These are phyloP conservation scores for Callochromis pleurospilus DNA, from an alignment of 2,113 vertebrate species.

Conservation along the genomic window DNA sequence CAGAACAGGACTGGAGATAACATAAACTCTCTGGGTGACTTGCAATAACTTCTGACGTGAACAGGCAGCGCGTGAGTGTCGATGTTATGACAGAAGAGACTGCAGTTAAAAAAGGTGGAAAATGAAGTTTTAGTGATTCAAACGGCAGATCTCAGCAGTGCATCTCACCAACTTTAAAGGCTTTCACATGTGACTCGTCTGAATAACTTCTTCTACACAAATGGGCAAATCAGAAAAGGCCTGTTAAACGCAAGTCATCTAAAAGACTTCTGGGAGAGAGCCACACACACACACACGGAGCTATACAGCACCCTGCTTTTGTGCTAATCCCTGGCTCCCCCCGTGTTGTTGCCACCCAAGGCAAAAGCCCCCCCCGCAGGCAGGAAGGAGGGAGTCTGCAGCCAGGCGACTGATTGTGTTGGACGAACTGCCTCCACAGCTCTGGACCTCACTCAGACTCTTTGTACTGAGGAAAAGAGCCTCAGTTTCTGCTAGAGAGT, in stretches of 20 bases:
- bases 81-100: not conserved
- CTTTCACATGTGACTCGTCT: not conserved
- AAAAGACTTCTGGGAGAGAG: not conserved
- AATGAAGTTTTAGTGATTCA: not conserved
- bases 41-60: not conserved
- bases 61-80: not conserved
- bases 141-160: rapidly evolving
- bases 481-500: not conserved
- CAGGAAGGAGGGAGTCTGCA: constrained; percentile 1
- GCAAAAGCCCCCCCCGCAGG: not conserved
- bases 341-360: constrained; percentile 27
- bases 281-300: not conserved
- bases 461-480: not conserved
- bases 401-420: not conserved
- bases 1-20: not conserved
- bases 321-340: constrained; percentile 19
- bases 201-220: not conserved
- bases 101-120: rapidly evolving
- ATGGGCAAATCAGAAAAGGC: not conserved
- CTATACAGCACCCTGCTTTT: constrained; percentile 4
- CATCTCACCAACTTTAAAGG: not conserved
- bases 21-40: not conserved
- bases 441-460: not conserved
- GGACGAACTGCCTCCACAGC: not conserved
- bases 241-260: not conserved